phyloP scores from a whole-genome alignment of 2,888 invertebrate genomes.

The Trachelus tabidus region DNA sequence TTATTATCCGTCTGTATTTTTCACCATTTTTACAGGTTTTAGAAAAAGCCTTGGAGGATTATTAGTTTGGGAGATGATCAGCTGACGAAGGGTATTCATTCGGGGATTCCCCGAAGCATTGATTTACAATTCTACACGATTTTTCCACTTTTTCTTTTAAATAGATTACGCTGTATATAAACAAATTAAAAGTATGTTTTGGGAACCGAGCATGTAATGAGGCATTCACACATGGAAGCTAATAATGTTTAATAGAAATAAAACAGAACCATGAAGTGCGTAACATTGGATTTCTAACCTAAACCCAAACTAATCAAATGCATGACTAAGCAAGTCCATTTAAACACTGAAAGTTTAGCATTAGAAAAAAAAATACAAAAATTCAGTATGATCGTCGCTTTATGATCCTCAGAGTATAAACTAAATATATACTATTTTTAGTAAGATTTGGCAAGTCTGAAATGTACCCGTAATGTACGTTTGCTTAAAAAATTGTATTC shows the following conservation, averaged over 20 bases:
- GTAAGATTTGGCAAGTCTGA: not conserved
- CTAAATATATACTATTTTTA: not conserved
- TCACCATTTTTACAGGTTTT: not conserved
- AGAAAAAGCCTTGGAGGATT: not conserved
- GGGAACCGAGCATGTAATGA: not conserved
- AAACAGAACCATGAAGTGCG: not conserved
- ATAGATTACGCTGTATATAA: no score
- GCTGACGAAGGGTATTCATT: not conserved
- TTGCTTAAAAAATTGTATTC: no score
- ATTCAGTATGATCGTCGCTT: no score
- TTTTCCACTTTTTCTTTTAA: not conserved
- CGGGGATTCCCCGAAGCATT: not conserved
- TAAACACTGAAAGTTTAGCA: not conserved
- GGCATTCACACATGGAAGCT: not conserved
- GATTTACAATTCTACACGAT: not conserved
- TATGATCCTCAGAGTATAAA: not conserved
- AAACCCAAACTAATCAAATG: not conserved
- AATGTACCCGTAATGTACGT: not conserved
- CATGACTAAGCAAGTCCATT: not conserved
- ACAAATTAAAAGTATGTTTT: not conserved
- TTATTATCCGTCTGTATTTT: not conserved
- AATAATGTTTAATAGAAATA: not conserved
- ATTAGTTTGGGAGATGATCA: not conserved
- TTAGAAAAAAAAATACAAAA: not conserved
- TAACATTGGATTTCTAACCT: not conserved